Conservation (phyloP, 1,140 invertebrate genomes). For the Aradophagus sp. region DNA sequence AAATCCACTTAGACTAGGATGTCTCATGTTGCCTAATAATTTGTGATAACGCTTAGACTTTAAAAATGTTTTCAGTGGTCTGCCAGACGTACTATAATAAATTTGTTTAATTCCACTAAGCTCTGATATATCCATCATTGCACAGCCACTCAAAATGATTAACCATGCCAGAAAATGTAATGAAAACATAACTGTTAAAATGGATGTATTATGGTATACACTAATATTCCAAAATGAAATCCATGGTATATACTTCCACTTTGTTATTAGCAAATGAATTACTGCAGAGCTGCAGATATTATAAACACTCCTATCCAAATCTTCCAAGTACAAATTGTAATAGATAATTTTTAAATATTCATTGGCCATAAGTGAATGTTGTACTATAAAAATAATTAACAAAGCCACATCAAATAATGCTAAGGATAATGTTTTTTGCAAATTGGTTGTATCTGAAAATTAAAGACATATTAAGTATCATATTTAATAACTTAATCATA, state of each 20-base stretch:
- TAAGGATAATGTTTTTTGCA: slow-evolving; percentile 53
- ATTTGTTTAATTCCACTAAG: slow-evolving; percentile 78
- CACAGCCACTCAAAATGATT: slow-evolving; percentile 78
- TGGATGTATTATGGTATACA: slow-evolving; percentile 59
- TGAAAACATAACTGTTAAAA: slow-evolving; percentile 56
- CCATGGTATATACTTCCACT: slow-evolving; percentile 72
- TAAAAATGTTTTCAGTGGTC: slow-evolving; percentile 68
- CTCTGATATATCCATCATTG: slow-evolving; percentile 79
- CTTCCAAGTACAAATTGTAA: slow-evolving; percentile 66
- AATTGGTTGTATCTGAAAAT: slow-evolving; percentile 59
- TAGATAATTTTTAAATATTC: slow-evolving; percentile 68
- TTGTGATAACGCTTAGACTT: slow-evolving; percentile 73
- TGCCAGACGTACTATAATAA: slow-evolving; percentile 72
- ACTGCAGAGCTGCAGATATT: slow-evolving; percentile 63
- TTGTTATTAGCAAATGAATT: slow-evolving; percentile 66
- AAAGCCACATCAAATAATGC: slow-evolving; percentile 71
- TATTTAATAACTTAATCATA: too few relatives aligned
- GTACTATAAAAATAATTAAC: slow-evolving; percentile 74
- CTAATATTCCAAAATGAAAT: slow-evolving; percentile 74
- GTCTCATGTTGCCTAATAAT: slow-evolving; percentile 75
- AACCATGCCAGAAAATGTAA: slow-evolving; percentile 77
- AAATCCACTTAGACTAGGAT: slow-evolving; percentile 77
- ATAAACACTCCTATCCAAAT: slow-evolving; percentile 75
- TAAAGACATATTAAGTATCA: slow-evolving; percentile 2
- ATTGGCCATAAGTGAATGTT: slow-evolving; percentile 75